These are phyloP conservation scores for Bos javanicus DNA, from an alignment of 2,113 vertebrate genomes.

Conservation along the genomic window DNA sequence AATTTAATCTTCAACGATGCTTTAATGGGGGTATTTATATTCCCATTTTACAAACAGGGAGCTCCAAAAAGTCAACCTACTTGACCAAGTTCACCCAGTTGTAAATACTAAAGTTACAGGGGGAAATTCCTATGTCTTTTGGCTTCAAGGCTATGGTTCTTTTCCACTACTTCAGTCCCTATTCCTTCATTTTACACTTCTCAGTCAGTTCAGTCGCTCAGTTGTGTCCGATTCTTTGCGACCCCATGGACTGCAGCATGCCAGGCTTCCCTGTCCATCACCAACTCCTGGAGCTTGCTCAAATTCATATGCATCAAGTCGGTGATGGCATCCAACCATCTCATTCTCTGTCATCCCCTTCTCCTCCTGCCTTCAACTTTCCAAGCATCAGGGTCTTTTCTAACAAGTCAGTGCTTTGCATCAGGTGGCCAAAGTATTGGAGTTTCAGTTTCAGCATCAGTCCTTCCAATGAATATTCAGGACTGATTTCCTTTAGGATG, in stretches of 20 bases:
- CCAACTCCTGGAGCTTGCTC: neutral
- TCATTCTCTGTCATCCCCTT: neutral
- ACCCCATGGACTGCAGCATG: neutral
- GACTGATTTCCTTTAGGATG: neutral
- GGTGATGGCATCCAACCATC: neutral
- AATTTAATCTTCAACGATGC: neutral
- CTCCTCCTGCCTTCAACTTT: neutral
- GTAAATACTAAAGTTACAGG: neutral
- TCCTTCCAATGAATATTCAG: neutral
- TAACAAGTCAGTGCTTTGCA: neutral
- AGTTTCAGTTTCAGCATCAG: neutral
- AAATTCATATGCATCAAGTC: neutral
- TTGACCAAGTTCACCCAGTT: neutral
- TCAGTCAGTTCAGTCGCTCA: neutral
- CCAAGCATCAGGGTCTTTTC: neutral
- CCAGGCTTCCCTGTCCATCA: neutral
- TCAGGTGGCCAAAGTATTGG: neutral
- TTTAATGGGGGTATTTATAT: neutral
- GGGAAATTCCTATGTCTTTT: neutral
- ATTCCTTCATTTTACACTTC: neutral
- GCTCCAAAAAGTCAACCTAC: neutral
- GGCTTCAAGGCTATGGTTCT: neutral
- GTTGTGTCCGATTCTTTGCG: accelerated
- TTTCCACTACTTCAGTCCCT: neutral
- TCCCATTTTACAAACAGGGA: neutral